Base-by-base conservation (phyloP, 2,888 invertebrate genomes). In the Temnothorax ravouxi region DNA sequence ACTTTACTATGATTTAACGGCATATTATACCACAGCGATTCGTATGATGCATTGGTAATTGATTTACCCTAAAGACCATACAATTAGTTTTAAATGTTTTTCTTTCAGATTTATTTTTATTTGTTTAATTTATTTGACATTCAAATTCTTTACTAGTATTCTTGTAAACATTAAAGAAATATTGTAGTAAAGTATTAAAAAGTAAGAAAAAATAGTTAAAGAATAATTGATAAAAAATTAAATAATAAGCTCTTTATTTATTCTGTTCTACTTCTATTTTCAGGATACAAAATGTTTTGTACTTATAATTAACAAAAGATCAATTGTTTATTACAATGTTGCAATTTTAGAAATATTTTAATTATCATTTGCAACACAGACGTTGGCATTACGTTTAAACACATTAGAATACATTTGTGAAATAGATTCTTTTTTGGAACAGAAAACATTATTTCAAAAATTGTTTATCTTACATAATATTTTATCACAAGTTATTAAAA, bases 11-110 rank as follows among this genome's bases (percentile, higher is more conserved):
- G 64, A 9, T 25, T 76, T 0, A 84, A 59, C 0, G 72, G n/a
- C 44, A 69, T 50, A 11, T 87, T 54, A 50, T 89, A 89, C 87
- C 89, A 88, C 1, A 81, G 3, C 4, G 77, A 54, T 21, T 86
- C 67, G 18, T 88, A 89, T 0, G 75, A 62, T 29, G 64, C 71
- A 9, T 62, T 2, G 3, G 81, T 38, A 4, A 89, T 75, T 5
- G 15, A 15, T 41, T 62, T 69, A 44, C 84, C 52, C 87, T 89
- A 29, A 52, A 47, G 67, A 62, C 2, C 15, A 62, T 25, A 4
- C 4, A 34, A 61, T 9, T 61, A 34, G 3, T 21, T 9, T 54
- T 9, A n/a, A 1, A 61, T 18, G 18, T 1, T 1, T 54, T 4
- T 15, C 18, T 34, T 34, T 61, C 1, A 61, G 9, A 61, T 34